Percentiles rank a stretch among this genome's conserved stretches.
Evolutionary conservation across 35 echinoderm and acorn worm species (phyloP).

Genomic region (Anneissia japonica): DNA sequence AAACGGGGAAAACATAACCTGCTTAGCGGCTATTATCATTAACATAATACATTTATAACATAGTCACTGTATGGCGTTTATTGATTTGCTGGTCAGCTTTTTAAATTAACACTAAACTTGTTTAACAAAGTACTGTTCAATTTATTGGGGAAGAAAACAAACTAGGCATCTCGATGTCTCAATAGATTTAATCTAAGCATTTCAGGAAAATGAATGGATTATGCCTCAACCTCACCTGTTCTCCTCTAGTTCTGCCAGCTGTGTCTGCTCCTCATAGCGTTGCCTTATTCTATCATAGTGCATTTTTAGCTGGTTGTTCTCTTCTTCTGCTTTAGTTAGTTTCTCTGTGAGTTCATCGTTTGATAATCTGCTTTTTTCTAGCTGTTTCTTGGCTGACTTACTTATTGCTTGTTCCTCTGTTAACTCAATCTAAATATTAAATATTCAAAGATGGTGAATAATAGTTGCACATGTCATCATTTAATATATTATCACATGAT

Average conservation of each 20-base stretch:
- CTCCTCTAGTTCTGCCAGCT: conserved; percentile 44
- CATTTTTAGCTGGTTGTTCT: conserved; percentile 53
- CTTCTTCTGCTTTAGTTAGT: conserved; percentile 41
- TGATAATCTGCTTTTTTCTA: conserved; percentile 38
- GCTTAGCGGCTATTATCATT: no score
- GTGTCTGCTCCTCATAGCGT: conserved; percentile 53
- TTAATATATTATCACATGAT: neutral
- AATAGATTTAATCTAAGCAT: no score
- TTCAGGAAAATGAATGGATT: no score
- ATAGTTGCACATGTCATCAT: neutral
- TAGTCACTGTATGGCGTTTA: no score
- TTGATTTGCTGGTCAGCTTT: no score
- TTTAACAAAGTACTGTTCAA: no score
- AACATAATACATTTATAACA: no score
- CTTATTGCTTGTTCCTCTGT: conserved; percentile 33
- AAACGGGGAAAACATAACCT: no score
- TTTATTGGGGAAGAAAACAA: no score
- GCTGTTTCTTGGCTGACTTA: conserved; percentile 45
- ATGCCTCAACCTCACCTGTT: conserved; percentile 41
- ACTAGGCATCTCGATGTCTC: no score
- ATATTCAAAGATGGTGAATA: neutral
- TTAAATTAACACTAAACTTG: no score
- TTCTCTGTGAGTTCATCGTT: conserved; percentile 41
- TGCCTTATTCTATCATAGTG: conserved; percentile 55
- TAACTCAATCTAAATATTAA: conserved; percentile 48